These are phyloP conservation scores for Formicarius rufipectus DNA, from an alignment of 2,113 vertebrate species.

Conservation along the genomic window DNA sequence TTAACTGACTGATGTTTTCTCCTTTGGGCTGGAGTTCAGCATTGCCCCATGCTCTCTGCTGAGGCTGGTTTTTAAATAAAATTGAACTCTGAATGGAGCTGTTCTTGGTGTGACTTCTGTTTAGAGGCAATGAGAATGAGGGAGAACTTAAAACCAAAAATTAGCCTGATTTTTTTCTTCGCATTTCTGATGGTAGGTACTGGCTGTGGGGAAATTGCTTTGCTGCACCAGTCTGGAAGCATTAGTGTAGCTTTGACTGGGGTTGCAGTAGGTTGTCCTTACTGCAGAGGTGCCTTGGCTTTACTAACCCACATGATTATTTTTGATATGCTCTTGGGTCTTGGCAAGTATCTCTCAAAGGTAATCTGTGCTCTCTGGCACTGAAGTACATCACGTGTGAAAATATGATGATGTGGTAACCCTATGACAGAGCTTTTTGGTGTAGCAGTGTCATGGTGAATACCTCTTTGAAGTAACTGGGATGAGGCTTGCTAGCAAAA, in stretches of 20 bases:
- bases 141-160: background rate
- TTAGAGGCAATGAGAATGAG: background rate
- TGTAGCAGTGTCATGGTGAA: background rate
- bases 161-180: background rate
- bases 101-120: background rate
- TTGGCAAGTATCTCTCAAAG: background rate
- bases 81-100: background rate
- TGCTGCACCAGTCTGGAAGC: background rate
- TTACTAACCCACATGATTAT: background rate
- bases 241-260: fast-evolving
- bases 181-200: background rate
- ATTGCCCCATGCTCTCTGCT: background rate
- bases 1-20: background rate
- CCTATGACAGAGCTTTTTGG: background rate
- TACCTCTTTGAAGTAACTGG: background rate
- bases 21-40: background rate
- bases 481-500: background rate
- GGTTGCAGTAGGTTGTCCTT: background rate
- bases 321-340: background rate
- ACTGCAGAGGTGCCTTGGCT: background rate
- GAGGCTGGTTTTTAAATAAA: background rate
- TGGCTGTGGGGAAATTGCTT: background rate
- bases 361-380: background rate
- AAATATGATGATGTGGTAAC: background rate
- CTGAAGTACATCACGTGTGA: fast-evolving